phyloP scores from a whole-genome alignment of 2,888 invertebrate genomes.

The Sisyra nigra region DNA sequence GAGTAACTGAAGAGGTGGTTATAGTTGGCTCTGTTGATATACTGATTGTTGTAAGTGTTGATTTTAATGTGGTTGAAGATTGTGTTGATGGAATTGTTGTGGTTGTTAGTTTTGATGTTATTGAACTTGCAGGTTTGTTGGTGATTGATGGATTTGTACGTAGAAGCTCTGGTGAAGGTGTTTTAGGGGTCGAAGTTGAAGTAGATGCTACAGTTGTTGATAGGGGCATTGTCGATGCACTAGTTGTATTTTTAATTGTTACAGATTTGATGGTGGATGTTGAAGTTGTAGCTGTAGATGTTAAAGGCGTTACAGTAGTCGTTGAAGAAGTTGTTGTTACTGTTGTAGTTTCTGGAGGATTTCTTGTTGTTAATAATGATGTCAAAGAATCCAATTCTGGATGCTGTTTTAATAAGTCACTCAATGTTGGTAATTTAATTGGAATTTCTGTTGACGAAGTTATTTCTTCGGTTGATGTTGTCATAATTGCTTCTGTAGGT shows the following conservation, averaged over 20 bases:
- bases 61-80: constrained; percentile 8
- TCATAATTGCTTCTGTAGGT: constrained; percentile 6
- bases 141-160: too few relatives aligned
- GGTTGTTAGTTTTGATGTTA: constrained; percentile 9
- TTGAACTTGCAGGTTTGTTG: constrained; percentile 8
- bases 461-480: constrained; percentile 6
- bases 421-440: background rate
- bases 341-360: background rate
- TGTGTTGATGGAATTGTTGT: constrained; percentile 9
- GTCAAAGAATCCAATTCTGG: background rate
- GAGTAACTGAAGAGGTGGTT: background rate
- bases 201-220: background rate
- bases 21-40: background rate
- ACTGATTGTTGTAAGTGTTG: background rate
- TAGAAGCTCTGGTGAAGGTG: background rate
- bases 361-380: background rate
- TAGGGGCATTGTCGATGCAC: background rate
- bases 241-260: too few relatives aligned
- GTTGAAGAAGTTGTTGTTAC: too few relatives aligned
- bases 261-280: too few relatives aligned
- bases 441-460: background rate
- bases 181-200: background rate
- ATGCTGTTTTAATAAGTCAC: background rate
- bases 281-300: too few relatives aligned
- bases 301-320: too few relatives aligned